Conservation (phyloP, 1,140 invertebrate genomes). For the Pinna nobilis region DNA sequence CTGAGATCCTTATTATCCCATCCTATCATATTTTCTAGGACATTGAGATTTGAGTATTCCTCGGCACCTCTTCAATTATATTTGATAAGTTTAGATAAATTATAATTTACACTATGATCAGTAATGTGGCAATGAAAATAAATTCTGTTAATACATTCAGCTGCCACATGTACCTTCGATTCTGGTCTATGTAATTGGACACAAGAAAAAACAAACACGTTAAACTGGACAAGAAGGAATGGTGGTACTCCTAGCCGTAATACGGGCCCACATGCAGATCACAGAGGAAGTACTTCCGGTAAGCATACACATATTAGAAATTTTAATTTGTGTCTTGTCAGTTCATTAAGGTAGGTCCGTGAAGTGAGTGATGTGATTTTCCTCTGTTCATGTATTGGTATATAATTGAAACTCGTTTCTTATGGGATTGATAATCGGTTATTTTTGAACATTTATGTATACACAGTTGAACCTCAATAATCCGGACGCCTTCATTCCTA, state of each 20-base stretch:
- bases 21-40: too few relatives aligned
- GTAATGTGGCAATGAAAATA: background rate
- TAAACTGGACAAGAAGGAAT: slow-evolving; percentile 83
- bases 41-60: too few relatives aligned
- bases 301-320: too few relatives aligned
- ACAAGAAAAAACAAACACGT: slow-evolving; percentile 74
- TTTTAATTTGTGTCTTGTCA: too few relatives aligned
- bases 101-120: background rate
- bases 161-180: slow-evolving; percentile 51
- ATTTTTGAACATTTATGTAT: background rate
- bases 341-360: too few relatives aligned
- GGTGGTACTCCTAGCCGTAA: slow-evolving; percentile 79
- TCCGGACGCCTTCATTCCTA: too few relatives aligned
- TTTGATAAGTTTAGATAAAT: too few relatives aligned
- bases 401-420: background rate
- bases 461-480: too few relatives aligned
- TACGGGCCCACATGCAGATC: slow-evolving; percentile 84
- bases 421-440: background rate
- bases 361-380: background rate
- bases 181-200: slow-evolving; percentile 49
- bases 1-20: slow-evolving; percentile 10
- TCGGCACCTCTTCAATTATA: too few relatives aligned
- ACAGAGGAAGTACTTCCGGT: slow-evolving; percentile 75
- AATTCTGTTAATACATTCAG: slow-evolving; percentile 4
- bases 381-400: background rate